Percentiles rank a stretch among this genome's conserved stretches.
Conservation (phyloP, 2,888 invertebrate species). For the Pseudeuparius sepicola region DNA sequence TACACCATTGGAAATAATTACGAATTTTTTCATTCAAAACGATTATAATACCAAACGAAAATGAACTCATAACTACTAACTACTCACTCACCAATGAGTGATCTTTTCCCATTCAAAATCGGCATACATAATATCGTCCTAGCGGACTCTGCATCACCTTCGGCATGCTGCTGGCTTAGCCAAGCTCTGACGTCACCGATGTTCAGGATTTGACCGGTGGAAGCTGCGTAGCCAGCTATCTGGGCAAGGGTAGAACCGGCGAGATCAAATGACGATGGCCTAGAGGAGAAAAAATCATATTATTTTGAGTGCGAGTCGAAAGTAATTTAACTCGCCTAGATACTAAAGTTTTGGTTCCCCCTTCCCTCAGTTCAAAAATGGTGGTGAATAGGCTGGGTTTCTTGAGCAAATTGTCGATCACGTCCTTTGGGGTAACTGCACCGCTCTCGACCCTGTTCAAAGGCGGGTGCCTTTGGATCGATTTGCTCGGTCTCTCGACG, state of each 20-base stretch:
- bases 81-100: constrained; percentile 55
- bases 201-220: constrained; percentile 78
- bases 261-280: constrained; percentile 56
- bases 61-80: no score
- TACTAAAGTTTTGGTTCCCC: constrained; percentile 57
- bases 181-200: constrained; percentile 79
- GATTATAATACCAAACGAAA: no score
- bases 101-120: constrained; percentile 80
- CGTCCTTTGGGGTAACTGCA: constrained; percentile 57
- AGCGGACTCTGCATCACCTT: constrained; percentile 59
- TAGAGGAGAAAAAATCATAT: constrained; percentile 17
- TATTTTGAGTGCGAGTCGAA: no score
- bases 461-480: constrained; percentile 38
- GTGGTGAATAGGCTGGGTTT: constrained; percentile 62
- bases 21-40: no score
- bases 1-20: no score
- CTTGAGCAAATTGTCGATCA: constrained; percentile 42
- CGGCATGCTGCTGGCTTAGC: constrained; percentile 58
- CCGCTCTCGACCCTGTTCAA: constrained; percentile 45
- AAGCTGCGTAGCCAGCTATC: constrained; percentile 81
- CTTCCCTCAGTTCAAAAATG: constrained; percentile 72
- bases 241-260: constrained; percentile 65
- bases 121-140: constrained; percentile 86
- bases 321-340: constrained; percentile 33
- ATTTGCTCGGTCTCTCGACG: constrained; percentile 67